A percentile compares a stretch with the other conserved stretches of the same genome.
Evolutionary conservation across 2,888 invertebrate species (phyloP).

Genomic region (Sturmia bella): DNA sequence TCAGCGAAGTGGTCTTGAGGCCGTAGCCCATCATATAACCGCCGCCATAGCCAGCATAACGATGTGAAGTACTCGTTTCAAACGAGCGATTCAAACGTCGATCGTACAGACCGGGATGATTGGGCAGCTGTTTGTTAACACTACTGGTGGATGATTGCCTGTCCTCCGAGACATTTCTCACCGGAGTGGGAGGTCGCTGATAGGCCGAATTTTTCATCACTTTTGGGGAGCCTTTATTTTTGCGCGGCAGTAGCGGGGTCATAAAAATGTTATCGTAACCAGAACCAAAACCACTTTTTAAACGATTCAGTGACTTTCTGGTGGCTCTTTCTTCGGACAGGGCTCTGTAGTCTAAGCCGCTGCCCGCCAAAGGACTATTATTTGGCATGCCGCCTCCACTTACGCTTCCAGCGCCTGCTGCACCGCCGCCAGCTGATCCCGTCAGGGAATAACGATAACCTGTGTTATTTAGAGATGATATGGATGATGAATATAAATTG

Average conservation of each 20-base stretch:
- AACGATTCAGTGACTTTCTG: conserved; percentile 78
- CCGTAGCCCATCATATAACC: conserved; percentile 76
- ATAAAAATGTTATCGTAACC: conserved; percentile 82
- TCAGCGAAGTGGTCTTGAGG: conserved; percentile 77
- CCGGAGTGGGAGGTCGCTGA: conserved; percentile 69
- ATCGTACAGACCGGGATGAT: conserved; percentile 80
- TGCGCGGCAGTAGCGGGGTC: conserved; percentile 80
- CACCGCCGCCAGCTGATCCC: conserved; percentile 52
- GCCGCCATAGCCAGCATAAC: conserved; percentile 77
- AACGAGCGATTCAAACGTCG: conserved; percentile 81
- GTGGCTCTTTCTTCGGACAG: conserved; percentile 80
- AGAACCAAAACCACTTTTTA: conserved; percentile 81
- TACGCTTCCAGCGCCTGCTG: conserved; percentile 21
- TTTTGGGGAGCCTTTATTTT: conserved; percentile 78
- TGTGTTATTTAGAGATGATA: conserved; percentile 78
- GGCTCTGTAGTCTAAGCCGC: conserved; percentile 76
- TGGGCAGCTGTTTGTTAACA: conserved; percentile 69
- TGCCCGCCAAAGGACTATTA: conserved; percentile 33
- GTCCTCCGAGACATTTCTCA: conserved; percentile 73
- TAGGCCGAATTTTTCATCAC: conserved; percentile 71
- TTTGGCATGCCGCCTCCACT: conserved; percentile 25
- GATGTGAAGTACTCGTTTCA: conserved; percentile 79
- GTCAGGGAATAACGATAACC: conserved; percentile 72
- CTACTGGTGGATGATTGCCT: conserved; percentile 67
- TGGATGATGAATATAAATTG: conserved; percentile 81